Base-by-base conservation (phyloP, 2,888 invertebrate genomes). In the Dasysyrphus tricinctus region DNA sequence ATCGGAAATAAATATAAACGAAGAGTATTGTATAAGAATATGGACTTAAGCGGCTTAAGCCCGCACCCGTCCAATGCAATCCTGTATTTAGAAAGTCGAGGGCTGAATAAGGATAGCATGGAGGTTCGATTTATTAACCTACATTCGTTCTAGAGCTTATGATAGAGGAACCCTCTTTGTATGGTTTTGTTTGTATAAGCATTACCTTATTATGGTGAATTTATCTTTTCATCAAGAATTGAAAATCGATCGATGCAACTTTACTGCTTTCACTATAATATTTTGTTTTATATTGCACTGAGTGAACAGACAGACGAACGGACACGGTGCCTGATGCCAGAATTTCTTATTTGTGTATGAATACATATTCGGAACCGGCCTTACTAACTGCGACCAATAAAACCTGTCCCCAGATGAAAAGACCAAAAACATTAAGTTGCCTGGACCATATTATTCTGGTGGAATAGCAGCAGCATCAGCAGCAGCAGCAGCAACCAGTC, bases 371-470 rank as follows among this genome's bases (percentile, higher is more conserved):
- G 44, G 74, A 84, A 73, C 80, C 79, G 75, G 80, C 79, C 70
- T 34, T 37, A 39, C 29, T 47, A 44, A 65, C 47, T 56, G 16
- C 34, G 34, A 37, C 16, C 47, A 79, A 72, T 67, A 76, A 67
- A 84, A 84, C 83, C 83, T 51, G 83, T 84, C 80, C 51, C 16
- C 65, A 24, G 57, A 57, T 65, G 51, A 72, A 72, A 65, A 72
- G 70, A 72, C 83, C 80, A 84, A 80, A 79, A 84, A 80, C 65
- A 84, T 80, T 65, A 75, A 84, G 65, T 70, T 84, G 79, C 79
- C 83, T 84, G 79, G 75, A 80, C 83, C 79, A 75, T 80, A 84
- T 69, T 75, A 79, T 74, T 75, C 32, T 39, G 44, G 29, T 37
- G 39, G 54, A 39, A 44, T 47, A 73, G 57, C 63, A 39, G 24